A percentile compares a stretch with the other conserved stretches of the same genome.
Evolutionary conservation across 2,888 invertebrate species (phyloP).

Genomic region (Xestia c-nigrum): DNA sequence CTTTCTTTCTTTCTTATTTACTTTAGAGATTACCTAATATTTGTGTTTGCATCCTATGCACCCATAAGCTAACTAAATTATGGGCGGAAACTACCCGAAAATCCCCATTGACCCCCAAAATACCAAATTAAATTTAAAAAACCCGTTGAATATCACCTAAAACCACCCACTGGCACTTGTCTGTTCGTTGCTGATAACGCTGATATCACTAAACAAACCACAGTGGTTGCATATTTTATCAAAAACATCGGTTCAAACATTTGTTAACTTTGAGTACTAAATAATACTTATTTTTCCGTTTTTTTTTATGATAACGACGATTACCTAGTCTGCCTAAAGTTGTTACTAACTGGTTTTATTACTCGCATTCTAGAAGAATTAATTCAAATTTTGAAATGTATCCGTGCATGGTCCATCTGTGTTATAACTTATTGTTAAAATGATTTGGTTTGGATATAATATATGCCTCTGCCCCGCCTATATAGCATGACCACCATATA

Average conservation of each 20-base stretch:
- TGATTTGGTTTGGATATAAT: no score
- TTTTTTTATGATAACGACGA: not conserved
- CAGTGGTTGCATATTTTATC: slow-evolving; percentile 45
- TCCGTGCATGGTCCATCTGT: no score
- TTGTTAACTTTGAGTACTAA: slow-evolving; percentile 20
- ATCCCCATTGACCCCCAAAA: not conserved
- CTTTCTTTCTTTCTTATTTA: no score
- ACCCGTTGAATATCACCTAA: slow-evolving; percentile 8
- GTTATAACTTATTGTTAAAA: no score
- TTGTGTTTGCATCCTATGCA: not conserved
- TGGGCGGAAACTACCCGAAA: not conserved
- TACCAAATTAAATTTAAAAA: not conserved
- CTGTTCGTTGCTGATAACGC: slow-evolving; percentile 50
- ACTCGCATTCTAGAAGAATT: not conserved
- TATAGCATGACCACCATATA: no score
- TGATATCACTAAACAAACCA: slow-evolving; percentile 58
- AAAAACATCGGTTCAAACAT: slow-evolving; percentile 42
- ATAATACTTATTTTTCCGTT: slow-evolving; percentile 16
- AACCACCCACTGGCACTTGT: slow-evolving; percentile 39
- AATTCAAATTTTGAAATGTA: no score
- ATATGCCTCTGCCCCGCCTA: no score
- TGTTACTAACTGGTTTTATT: not conserved
- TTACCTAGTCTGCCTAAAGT: not conserved
- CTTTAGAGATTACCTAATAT: not conserved
- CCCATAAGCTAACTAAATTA: not conserved